These are phyloP conservation scores for Zingel zingel DNA, from an alignment of 2,113 vertebrate genomes.

Conservation along the genomic window DNA sequence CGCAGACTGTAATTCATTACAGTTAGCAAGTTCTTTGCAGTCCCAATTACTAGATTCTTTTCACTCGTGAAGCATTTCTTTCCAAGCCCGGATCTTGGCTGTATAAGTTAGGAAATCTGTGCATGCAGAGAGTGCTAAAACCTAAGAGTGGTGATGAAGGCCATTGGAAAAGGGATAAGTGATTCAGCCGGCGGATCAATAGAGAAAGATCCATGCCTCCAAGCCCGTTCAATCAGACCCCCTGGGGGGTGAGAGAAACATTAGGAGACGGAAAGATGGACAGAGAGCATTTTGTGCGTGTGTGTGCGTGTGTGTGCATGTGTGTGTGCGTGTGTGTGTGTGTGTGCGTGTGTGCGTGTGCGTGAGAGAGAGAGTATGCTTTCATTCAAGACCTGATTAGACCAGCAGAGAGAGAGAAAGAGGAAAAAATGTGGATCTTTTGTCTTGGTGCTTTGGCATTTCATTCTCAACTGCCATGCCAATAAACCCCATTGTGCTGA, in stretches of 20 bases:
- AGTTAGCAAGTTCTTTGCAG: constrained; percentile 21
- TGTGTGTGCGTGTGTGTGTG: not conserved
- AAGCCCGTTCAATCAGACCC: constrained; percentile 80
- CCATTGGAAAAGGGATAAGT: constrained; percentile 84
- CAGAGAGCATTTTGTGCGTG: constrained; percentile 13
- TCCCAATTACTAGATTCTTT: constrained; percentile 35
- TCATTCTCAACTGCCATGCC: constrained; percentile 58
- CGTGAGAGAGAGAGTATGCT: constrained; percentile 28
- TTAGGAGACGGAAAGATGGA: constrained; percentile 75
- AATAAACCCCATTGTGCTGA: constrained; percentile 59
- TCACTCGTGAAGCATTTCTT: constrained; percentile 40
- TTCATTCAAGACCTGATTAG: constrained; percentile 71
- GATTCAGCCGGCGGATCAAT: constrained; percentile 83
- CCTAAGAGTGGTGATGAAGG: constrained; percentile 75
- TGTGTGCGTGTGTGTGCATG: constrained; percentile 24
- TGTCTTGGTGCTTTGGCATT: constrained; percentile 71
- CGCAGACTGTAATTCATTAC: constrained; percentile 21
- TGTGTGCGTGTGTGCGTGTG: not conserved
- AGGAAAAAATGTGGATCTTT: constrained; percentile 69
- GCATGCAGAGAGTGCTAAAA: constrained; percentile 75
- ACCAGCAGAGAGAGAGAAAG: constrained; percentile 42
- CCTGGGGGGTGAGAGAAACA: constrained; percentile 73
- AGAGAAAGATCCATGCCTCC: constrained; percentile 80
- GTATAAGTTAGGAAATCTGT: constrained; percentile 54
- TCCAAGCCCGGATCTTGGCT: constrained; percentile 55